phyloP scores from a whole-genome alignment of 1,140 invertebrate species.

The Prorops nasuta region DNA sequence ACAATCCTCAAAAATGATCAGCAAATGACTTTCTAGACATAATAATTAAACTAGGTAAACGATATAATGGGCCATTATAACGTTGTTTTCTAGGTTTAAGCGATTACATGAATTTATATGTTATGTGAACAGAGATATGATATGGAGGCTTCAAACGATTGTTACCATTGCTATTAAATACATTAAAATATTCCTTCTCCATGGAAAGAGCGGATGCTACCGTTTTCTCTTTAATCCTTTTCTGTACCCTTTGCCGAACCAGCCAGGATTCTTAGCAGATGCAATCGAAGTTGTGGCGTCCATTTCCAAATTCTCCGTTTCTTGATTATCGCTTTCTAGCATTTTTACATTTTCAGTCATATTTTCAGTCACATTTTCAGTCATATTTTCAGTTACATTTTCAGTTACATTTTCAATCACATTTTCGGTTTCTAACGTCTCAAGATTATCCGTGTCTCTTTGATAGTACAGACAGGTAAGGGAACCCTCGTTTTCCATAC shows the following conservation, averaged over 20 bases:
- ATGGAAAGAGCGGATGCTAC: slow-evolving; percentile 44
- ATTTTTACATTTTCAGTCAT: slow-evolving; percentile 29
- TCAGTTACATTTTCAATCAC: slow-evolving; percentile 24
- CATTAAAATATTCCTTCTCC: no score
- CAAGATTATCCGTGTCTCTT: slow-evolving; percentile 32
- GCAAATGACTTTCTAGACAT: no score
- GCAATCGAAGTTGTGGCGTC: slow-evolving; percentile 37
- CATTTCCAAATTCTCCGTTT: slow-evolving; percentile 19
- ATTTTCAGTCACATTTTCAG: no score
- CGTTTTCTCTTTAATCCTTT: slow-evolving; percentile 59
- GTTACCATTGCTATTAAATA: slow-evolving; percentile 17
- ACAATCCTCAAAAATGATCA: no score
- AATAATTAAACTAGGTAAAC: no score
- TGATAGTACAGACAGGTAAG: slow-evolving; percentile 51
- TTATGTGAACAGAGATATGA: slow-evolving; percentile 4
- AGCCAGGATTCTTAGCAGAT: slow-evolving; percentile 60
- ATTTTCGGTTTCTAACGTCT: slow-evolving; percentile 23
- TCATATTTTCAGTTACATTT: slow-evolving; percentile 36
- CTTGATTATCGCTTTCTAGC: slow-evolving; percentile 27
- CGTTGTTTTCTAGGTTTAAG: no score
- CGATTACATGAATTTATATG: neutral
- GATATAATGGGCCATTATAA: no score
- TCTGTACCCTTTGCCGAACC: slow-evolving; percentile 65
- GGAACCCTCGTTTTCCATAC: slow-evolving; percentile 52
- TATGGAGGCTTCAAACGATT: slow-evolving; percentile 22